A percentile compares a stretch with the other conserved stretches of the same genome.
Evolutionary conservation across 2,113 vertebrate species (phyloP).

Genomic region (Mesitornis unicolor): DNA sequence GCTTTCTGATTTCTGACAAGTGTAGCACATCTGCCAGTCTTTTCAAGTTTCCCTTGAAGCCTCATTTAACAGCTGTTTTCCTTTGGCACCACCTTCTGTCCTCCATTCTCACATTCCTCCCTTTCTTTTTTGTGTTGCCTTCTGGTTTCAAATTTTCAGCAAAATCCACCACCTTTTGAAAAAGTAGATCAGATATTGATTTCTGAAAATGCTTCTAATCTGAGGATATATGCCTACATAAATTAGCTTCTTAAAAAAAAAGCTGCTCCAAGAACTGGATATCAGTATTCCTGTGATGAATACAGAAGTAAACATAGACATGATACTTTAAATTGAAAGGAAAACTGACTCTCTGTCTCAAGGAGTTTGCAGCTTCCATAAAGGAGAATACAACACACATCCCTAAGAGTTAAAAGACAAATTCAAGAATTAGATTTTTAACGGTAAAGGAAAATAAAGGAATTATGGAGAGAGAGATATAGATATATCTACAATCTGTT

Average conservation of each 20-base stretch:
- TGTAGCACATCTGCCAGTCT: conserved; percentile 25
- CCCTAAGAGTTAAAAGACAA: not conserved
- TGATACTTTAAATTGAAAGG: not conserved
- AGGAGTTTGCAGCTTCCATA: not conserved
- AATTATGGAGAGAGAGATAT: not conserved
- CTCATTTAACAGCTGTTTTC: not conserved
- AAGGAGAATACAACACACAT: not conserved
- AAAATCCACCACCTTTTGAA: not conserved
- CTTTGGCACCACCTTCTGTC: not conserved
- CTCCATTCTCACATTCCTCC: not conserved
- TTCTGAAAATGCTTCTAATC: not conserved
- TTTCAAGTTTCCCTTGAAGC: not conserved
- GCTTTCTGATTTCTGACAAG: not conserved
- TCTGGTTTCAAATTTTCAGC: not conserved
- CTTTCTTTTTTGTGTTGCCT: not conserved
- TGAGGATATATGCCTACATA: not conserved
- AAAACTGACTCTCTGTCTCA: not conserved
- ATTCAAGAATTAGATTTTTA: not conserved
- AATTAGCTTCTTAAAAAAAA: not conserved
- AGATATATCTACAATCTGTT: not conserved
- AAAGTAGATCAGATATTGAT: not conserved
- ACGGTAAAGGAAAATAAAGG: not conserved
- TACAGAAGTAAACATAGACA: not conserved
- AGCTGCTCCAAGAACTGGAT: not conserved
- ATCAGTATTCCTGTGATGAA: not conserved